Base-by-base conservation (phyloP, 1,140 invertebrate genomes). In the Cyrtorhinus lividipennis region DNA sequence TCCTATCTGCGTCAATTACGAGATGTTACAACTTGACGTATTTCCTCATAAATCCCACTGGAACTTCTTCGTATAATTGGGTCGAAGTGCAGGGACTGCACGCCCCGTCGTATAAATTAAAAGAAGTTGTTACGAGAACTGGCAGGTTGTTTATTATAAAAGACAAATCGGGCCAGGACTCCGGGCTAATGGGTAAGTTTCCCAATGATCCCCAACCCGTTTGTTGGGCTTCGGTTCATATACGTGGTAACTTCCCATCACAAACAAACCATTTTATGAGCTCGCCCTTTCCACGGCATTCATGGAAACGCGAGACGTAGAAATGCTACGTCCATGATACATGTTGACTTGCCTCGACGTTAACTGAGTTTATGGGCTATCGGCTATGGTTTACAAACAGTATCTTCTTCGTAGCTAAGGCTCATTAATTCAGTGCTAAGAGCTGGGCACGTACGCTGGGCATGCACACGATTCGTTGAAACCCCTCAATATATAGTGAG, bases 81-180 rank as follows among this genome's bases (percentile, higher is more conserved):
- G 48, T 53, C 48, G 48, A 53, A 53, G 48, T 53, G 48, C 48
- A 53, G 8, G 48, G 20, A 53, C 48, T 53, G 48, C 48, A 53
- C 48, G 48, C 48, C 48, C 20, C 48, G 18, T 20, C 5, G 48
- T 53, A 53, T 53, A 53, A 53, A 53, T 53, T 53, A 53, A n/a
- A 53, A 53, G 20, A 22, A 53, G 48, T 53, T 53, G 48, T 53
- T 53, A 53, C 48, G 20, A 22, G 3, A 3, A 10, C 48, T 5
- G 48, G 20, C 48, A 53, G 48, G 48, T 53, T 53, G 48, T 53
- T 53, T 53, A 53, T 53, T 53, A 53, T 53, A 53, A 53, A 53
- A 53, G 48, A 53, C 48, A 53, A 53, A 53, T 53, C 48, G 48
- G 48, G 20, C 48, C 48, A 53, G 48, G 48, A 20, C 48, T 53